Evolutionary conservation across 2,797 vertebrate genomes (phyloP).

Genomic region (Tapirus indicus): DNA sequence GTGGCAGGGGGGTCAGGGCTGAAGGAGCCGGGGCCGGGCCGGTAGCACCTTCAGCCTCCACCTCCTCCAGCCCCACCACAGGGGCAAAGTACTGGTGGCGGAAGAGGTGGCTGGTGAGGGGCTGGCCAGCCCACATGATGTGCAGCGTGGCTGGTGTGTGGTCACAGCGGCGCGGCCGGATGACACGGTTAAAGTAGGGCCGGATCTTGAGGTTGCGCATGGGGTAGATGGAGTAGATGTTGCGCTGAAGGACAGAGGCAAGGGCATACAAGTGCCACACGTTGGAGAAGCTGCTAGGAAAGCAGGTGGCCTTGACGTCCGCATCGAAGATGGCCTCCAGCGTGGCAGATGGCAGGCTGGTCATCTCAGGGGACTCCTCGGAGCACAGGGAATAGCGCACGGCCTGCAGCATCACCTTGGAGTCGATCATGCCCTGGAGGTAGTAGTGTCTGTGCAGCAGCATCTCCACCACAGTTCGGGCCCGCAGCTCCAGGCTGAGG

Average conservation of each 20-base stretch:
- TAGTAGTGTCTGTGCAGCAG: conserved; percentile 96
- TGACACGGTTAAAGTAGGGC: conserved; percentile 96
- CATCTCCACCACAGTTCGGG: conserved; percentile 98
- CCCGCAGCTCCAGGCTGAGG: conserved; percentile 96
- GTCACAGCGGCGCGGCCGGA: conserved; percentile 92
- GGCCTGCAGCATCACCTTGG: conserved; percentile 98
- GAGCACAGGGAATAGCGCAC: conserved; percentile 96
- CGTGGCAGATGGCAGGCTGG: conserved; percentile 92
- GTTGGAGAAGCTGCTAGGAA: conserved; percentile 95
- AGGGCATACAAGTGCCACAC: conserved; percentile 98
- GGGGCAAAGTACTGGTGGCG: conserved; percentile 95
- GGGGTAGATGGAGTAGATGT: conserved; percentile 97
- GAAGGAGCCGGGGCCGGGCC: conserved; percentile 64
- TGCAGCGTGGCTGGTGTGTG: conserved; percentile 91
- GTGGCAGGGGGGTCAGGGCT: conserved; percentile 83
- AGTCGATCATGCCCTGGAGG: conserved; percentile 97
- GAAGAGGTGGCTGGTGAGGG: conserved; percentile 89
- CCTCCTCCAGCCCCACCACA: conserved; percentile 90
- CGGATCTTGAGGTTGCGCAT: conserved; percentile 98
- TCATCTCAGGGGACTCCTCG: conserved; percentile 95
- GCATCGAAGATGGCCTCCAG: conserved; percentile 97
- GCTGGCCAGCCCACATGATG: conserved; percentile 97
- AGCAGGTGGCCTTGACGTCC: conserved; percentile 97
- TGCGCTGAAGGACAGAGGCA: conserved; percentile 94
- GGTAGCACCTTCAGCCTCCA: conserved; percentile 78